phyloP scores from a whole-genome alignment of 2,113 vertebrate genomes.

The Nerophis ophidion region DNA sequence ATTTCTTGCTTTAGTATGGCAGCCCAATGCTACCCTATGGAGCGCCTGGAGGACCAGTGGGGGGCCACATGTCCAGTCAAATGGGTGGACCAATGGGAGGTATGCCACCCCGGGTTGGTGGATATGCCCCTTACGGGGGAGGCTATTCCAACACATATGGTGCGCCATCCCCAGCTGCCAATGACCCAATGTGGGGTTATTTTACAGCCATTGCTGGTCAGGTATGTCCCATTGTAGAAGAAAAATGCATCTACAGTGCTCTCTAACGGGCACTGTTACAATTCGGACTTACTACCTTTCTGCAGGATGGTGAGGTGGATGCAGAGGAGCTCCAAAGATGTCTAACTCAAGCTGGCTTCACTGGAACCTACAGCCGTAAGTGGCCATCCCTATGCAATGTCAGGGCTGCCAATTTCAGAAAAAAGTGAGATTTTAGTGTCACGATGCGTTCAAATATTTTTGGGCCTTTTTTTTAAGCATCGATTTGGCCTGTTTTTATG shows the following conservation, averaged over 20 bases:
- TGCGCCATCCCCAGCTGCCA: constrained; percentile 44
- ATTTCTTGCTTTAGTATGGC: constrained; percentile 63
- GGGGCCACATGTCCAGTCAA: constrained; percentile 38
- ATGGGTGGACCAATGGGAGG: constrained; percentile 58
- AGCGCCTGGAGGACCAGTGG: constrained; percentile 48
- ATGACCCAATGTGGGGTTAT: constrained; percentile 79
- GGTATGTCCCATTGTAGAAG: constrained; percentile 47
- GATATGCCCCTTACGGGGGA: constrained; percentile 53
- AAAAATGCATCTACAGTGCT: not conserved
- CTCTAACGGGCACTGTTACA: not conserved
- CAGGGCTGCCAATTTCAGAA: too few relatives aligned
- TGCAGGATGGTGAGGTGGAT: constrained; percentile 81
- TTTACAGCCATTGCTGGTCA: constrained; percentile 81
- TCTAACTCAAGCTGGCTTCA: constrained; percentile 81
- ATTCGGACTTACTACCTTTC: not conserved
- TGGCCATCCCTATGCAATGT: constrained; percentile 10
- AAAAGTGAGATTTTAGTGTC: too few relatives aligned
- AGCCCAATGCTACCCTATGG: constrained; percentile 61
- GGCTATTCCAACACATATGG: constrained; percentile 60
- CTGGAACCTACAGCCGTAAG: constrained; percentile 79
- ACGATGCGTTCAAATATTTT: too few relatives aligned
- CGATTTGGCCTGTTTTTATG: too few relatives aligned
- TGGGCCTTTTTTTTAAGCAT: too few relatives aligned
- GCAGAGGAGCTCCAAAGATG: constrained; percentile 84
- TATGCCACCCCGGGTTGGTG: constrained; percentile 38